Evolutionary conservation across 2,113 vertebrate genomes (phyloP).

Genomic region (Chinchilla lanigera): DNA sequence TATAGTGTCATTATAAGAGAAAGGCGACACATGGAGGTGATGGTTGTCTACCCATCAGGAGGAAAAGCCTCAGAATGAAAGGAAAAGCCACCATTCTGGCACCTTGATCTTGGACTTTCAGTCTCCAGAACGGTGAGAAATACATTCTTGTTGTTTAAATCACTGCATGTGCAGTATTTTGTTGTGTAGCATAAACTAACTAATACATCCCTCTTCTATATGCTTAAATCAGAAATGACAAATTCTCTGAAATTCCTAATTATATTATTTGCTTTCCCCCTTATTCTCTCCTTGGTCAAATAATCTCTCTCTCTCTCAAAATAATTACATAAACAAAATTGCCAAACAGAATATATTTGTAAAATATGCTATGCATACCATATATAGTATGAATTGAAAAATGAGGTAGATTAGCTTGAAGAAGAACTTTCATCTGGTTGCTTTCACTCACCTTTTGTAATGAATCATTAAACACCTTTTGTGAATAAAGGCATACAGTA

Average conservation of each 20-base stretch:
- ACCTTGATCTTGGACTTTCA: not conserved
- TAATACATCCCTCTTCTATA: not conserved
- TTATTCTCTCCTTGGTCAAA: not conserved
- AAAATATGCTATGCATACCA: not conserved
- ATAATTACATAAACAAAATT: slow-evolving; percentile 4
- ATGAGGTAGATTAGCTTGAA: not conserved
- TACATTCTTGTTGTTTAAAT: not conserved
- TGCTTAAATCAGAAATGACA: slow-evolving; percentile 24
- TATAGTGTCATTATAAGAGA: no score
- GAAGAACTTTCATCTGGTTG: not conserved
- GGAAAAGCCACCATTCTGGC: not conserved
- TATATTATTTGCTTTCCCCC: not conserved
- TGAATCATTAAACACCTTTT: not conserved
- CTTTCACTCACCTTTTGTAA: not conserved
- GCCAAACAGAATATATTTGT: not conserved
- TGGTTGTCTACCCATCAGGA: not conserved
- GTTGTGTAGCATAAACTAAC: not conserved
- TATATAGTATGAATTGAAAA: not conserved
- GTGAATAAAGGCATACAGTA: not conserved
- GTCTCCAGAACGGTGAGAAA: not conserved
- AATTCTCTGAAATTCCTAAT: not conserved
- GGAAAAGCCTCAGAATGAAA: not conserved
- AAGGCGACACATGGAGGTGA: not conserved
- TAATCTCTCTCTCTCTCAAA: not conserved
- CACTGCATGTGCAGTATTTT: not conserved